phyloP scores from a whole-genome alignment of 2,888 invertebrate species.

The Aphodius sticticus region DNA sequence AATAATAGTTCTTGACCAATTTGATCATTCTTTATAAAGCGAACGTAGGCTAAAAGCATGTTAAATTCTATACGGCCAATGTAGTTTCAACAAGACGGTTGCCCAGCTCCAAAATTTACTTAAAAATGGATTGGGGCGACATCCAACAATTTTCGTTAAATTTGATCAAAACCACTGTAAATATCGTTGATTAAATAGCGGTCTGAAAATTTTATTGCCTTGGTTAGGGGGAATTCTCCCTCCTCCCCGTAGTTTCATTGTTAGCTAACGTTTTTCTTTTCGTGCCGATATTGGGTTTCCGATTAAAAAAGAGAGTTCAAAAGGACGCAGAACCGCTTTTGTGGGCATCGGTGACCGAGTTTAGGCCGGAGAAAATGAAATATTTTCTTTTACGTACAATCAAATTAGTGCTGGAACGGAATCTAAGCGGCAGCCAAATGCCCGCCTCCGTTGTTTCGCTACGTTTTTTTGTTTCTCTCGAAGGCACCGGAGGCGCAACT shows the following conservation, averaged over 20 bases:
- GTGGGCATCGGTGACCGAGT: background rate
- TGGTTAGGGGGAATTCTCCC: conserved; percentile 6
- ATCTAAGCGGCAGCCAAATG: background rate
- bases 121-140: too few relatives aligned
- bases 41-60: too few relatives aligned
- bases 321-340: background rate
- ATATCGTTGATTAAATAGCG: background rate
- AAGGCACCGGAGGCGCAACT: background rate
- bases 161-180: background rate
- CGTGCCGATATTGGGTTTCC: background rate
- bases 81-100: too few relatives aligned
- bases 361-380: background rate
- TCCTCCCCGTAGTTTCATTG: background rate
- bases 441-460: background rate
- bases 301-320: background rate
- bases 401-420: background rate
- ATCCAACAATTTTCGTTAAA: too few relatives aligned
- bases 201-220: conserved; percentile 15
- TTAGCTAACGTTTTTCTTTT: background rate
- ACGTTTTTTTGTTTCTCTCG: background rate
- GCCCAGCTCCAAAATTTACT: too few relatives aligned
- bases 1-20: too few relatives aligned
- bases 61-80: too few relatives aligned
- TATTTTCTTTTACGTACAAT: background rate
- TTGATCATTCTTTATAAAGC: too few relatives aligned